Conservation (phyloP, 2,888 invertebrate species). For the Lordiphosa andalusiaca region DNA sequence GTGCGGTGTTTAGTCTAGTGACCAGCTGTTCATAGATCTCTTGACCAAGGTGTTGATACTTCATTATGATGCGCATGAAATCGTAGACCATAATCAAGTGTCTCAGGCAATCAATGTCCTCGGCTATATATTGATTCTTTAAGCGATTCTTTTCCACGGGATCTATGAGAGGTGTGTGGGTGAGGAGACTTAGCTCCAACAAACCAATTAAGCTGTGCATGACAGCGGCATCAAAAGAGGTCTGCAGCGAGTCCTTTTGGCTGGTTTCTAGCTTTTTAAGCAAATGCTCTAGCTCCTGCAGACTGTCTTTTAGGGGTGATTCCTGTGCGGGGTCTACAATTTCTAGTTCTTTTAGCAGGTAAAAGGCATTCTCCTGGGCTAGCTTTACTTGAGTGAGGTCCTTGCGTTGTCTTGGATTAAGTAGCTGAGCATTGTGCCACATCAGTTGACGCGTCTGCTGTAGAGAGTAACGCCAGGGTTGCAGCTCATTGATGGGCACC, state of each 20-base stretch:
- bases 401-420: constrained; percentile 42
- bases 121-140: constrained; percentile 85
- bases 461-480: constrained; percentile 69
- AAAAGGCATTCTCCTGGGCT: constrained; percentile 52
- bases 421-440: constrained; percentile 81
- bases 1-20: constrained; percentile 40
- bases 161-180: constrained; percentile 88
- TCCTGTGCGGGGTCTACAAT: constrained; percentile 44
- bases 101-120: constrained; percentile 85
- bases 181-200: constrained; percentile 82
- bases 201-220: constrained; percentile 80
- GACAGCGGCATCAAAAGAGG: constrained; percentile 50
- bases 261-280: constrained; percentile 25
- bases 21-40: constrained; percentile 65
- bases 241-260: constrained; percentile 23
- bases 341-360: constrained; percentile 69
- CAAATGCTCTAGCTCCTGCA: constrained; percentile 43
- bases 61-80: constrained; percentile 77
- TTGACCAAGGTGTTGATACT: constrained; percentile 76
- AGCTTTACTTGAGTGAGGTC: constrained; percentile 39
- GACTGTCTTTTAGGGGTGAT: constrained; percentile 22
- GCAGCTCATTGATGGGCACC: constrained; percentile 74
- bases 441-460: constrained; percentile 81
- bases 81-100: constrained; percentile 83
- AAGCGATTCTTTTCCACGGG: constrained; percentile 89